These are phyloP conservation scores for Aporophyla lueneburgensis DNA, from an alignment of 2,888 invertebrate genomes.

Conservation along the genomic window DNA sequence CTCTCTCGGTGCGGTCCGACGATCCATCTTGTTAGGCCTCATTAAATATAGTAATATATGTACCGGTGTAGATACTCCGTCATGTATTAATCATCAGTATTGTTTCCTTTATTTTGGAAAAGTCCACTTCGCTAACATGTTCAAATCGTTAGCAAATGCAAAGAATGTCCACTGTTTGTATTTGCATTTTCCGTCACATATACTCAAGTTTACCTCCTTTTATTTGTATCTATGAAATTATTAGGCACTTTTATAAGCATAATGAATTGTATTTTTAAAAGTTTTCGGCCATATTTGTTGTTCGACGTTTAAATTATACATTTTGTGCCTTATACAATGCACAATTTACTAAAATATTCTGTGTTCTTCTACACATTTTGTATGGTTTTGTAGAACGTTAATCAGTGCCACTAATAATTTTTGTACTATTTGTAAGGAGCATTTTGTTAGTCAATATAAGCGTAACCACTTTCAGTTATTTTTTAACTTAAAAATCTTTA, in stretches of 20 bases:
- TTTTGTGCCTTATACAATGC: conserved; percentile 82
- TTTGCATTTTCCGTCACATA: conserved; percentile 45
- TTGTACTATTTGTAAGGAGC: conserved; percentile 79
- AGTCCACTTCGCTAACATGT: conserved; percentile 28
- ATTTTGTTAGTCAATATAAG: conserved; percentile 86
- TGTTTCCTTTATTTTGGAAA: conserved; percentile 72
- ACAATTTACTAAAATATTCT: conserved; percentile 77
- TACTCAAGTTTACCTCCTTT: conserved; percentile 62
- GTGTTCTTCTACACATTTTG: conserved; percentile 53
- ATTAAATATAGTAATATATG: conserved; percentile 32
- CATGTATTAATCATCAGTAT: conserved; percentile 82
- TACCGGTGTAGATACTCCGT: conserved; percentile 60
- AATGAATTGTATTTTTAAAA: conserved; percentile 62
- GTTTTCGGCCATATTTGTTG: conserved; percentile 66
- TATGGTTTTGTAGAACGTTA: conserved; percentile 68
- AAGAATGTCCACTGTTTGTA: conserved; percentile 50
- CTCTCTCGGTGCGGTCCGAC: conserved; percentile 36
- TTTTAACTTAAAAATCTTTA: conserved; percentile 74
- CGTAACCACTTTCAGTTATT: conserved; percentile 78
- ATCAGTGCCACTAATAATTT: conserved; percentile 85
- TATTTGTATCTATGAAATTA: conserved; percentile 55
- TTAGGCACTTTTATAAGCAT: conserved; percentile 61
- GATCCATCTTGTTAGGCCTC: conserved; percentile 57
- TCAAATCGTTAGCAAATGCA: conserved; percentile 50
- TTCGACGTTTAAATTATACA: conserved; percentile 66